phyloP scores from a whole-genome alignment of 2,888 invertebrate species.

The Drosophila nr. medialis region DNA sequence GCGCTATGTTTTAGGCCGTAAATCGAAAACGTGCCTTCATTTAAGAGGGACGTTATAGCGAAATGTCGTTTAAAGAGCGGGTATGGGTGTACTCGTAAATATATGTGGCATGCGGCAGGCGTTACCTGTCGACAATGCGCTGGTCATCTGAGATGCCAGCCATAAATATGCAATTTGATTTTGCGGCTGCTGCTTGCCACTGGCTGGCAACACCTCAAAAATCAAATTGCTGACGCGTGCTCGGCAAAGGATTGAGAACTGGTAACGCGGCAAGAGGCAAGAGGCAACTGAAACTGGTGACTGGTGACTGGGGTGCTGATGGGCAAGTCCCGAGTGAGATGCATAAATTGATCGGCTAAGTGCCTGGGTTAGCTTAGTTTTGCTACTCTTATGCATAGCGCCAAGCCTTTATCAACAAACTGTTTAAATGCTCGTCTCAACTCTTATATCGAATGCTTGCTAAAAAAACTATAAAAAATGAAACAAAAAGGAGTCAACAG shows the following conservation, averaged over 20 bases:
- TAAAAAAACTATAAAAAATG: too few relatives aligned
- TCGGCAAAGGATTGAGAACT: neutral
- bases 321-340: conserved; percentile 39
- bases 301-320: conserved; percentile 15
- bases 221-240: conserved; percentile 53
- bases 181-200: conserved; percentile 47
- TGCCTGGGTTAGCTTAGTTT: conserved; percentile 27
- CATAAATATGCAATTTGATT: conserved; percentile 78
- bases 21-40: too few relatives aligned
- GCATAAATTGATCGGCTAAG: conserved; percentile 49
- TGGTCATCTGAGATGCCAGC: conserved; percentile 38
- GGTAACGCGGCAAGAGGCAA: neutral
- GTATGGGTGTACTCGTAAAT: neutral
- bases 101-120: conserved; percentile 12
- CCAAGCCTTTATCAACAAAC: conserved; percentile 20
- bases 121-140: conserved; percentile 7
- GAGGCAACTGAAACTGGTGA: conserved; percentile 2
- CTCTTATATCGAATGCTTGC: conserved; percentile 43
- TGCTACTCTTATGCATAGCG: conserved; percentile 3
- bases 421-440: conserved; percentile 28
- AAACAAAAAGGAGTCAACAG: conserved; percentile 77
- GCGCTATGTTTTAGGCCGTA: too few relatives aligned
- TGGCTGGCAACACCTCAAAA: conserved; percentile 56
- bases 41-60: too few relatives aligned
- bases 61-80: too few relatives aligned